A percentile compares a stretch with the other conserved stretches of the same genome.
These are phyloP conservation scores for Allolobophora icterica DNA, from an alignment of 2,888 invertebrate genomes.

Conservation along the genomic window DNA sequence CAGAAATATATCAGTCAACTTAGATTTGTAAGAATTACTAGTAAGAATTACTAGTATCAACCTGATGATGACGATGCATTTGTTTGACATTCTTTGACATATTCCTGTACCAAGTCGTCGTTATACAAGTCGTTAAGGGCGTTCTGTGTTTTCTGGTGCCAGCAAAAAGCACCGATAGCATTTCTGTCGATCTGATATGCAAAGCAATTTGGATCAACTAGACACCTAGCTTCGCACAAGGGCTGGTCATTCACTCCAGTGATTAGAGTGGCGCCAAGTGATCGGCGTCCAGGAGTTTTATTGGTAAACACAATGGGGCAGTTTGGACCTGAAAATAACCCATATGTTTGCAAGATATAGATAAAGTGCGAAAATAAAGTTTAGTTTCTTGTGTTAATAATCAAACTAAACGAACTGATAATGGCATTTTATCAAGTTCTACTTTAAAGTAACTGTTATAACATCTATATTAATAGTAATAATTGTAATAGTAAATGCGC, in stretches of 20 bases:
- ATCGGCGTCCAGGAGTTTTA: not conserved
- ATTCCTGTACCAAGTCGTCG: not conserved
- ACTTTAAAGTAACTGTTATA: not conserved
- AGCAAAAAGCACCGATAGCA: constrained; percentile 25
- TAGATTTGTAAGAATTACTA: too few species aligned
- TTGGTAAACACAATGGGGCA: constrained; percentile 1
- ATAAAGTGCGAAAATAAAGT: not conserved
- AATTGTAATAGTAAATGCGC: too few species aligned
- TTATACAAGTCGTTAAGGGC: not conserved
- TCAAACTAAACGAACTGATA: not conserved
- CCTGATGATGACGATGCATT: constrained; percentile 24
- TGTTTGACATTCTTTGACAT: constrained; percentile 19
- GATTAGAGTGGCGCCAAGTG: constrained; percentile 3
- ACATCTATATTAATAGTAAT: too few species aligned
- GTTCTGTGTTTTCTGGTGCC: constrained; percentile 28
- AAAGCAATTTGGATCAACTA: not conserved
- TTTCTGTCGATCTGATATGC: constrained; percentile 30
- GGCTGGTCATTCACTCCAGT: not conserved
- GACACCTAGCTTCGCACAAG: not conserved
- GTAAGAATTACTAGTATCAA: not conserved
- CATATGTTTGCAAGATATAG: not conserved
- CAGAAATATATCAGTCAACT: too few species aligned
- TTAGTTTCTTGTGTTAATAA: not conserved
- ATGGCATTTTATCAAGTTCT: not conserved
- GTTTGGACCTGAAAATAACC: not conserved